Evolutionary conservation across 2,797 vertebrate genomes (phyloP), one percentile per base, ranked within the genome.

Genomic region (Novumbra hubbsi): DNA sequence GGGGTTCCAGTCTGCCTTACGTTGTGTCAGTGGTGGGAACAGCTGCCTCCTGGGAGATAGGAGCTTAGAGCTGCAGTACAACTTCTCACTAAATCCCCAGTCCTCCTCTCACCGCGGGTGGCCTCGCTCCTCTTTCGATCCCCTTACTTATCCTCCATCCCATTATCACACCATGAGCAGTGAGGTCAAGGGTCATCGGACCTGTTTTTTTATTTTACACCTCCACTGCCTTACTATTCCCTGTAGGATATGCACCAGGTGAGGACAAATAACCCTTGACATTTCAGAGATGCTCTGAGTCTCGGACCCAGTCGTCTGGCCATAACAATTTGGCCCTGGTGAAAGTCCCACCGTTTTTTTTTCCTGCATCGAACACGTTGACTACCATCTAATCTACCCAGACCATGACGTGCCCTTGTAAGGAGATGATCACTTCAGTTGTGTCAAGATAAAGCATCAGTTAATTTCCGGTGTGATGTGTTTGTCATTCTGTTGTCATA

Each of bases 1-100:
- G 4, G 12, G 55, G 24, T 60, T 11, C 55, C 55, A 24, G 21
- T 60, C 11, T 45, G 8, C 41, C 41, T 45, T 45, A 45, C 0
- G 41, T 45, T 45, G 14, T 45, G 41, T 45, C 41, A 45, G 9
- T 60, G 55, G 21, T 60, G 21, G 21, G 55, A 27, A 28, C 80
- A 82, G 81, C 76, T 80, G 76, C 72, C 76, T 72, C 45, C 41
- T 57, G 28, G 48, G 76, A 78, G 81, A 83, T 85, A 78, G 80
- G 75, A 71, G 64, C 55, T 69, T 21, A 55, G 41, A 45, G 38
- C 50, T 50, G 71, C 41, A 15, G 38, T 66, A 81, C 70, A 75
- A 69, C 73, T 74, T 73, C 72, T 76, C 64, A 27, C 55, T 21
- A 70, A 69, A 81, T 76, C 73, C 62, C 65, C n/a, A 30, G 16